Conservation (phyloP, 1,140 invertebrate species). For the Helicoverpa armigera region DNA sequence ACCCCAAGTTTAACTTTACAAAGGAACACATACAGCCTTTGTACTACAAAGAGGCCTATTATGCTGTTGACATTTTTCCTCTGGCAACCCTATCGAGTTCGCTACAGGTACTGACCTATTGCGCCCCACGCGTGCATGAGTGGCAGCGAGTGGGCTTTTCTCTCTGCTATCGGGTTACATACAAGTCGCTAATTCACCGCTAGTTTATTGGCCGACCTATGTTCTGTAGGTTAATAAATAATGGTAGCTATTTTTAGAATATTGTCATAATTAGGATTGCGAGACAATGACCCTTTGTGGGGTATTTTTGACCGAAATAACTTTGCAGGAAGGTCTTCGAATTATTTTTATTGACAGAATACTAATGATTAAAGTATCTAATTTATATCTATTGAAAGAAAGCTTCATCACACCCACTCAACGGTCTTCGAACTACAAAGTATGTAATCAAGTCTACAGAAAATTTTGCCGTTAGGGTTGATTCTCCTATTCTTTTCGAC, state of each 20-base stretch:
- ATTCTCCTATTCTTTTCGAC: no score
- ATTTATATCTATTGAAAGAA: no score
- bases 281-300: not conserved
- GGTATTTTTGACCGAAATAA: no score
- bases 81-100: not conserved
- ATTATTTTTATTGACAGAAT: no score
- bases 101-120: constrained; percentile 38
- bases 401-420: no score
- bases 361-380: no score
- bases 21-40: no score
- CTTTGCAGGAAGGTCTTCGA: no score
- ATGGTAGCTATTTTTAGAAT: constrained; percentile 7
- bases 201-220: constrained; percentile 5
- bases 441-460: no score
- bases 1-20: no score
- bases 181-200: constrained; percentile 35
- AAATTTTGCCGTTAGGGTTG: no score
- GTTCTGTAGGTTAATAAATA: not conserved
- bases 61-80: not conserved
- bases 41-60: not conserved
- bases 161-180: constrained; percentile 44
- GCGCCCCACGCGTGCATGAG: constrained; percentile 41
- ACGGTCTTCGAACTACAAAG: no score
- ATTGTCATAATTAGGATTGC: not conserved
- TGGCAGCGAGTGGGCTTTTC: constrained; percentile 44